Base-by-base conservation (phyloP, 64 coral and sea anemone genomes). In the Acropora tenuis region DNA sequence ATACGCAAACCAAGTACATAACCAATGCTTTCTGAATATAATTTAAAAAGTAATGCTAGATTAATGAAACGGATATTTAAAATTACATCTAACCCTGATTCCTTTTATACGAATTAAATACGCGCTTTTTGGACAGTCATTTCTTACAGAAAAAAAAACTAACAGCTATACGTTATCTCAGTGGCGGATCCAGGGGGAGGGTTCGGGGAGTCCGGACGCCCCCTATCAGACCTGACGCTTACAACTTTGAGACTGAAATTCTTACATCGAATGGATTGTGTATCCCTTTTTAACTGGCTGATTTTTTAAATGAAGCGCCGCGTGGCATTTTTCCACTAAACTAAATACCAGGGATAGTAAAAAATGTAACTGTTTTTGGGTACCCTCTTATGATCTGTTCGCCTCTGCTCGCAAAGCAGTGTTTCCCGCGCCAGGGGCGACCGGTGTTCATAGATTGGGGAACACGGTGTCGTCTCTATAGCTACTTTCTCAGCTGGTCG, bases 341-440 rank as follows among this genome's bases (percentile, higher is more conserved):
- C 85, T 88, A 88, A 88, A 75, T 88, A 16, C 85, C 85, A 74
- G 69, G 85, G 48, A 88, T 75, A 88, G 53, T 88, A 11, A 88
- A 75, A 88, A 88, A 75, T 75, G 61, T 45, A 68, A 71, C 72
- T 86, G 43, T 47, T 86, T 47, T 86, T 30, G 61, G 83, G 63
- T 86, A 72, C 83, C 63, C 61, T 86, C 63, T 71, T 86, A 86
- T 73, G 83, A 71, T 86, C 63, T 71, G 83, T 86, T 86, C 83
- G 83, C 47, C 83, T 86, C 83, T 69, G 7, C 83, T 86, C 63
- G 66, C 83, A 86, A 86, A 72, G 61, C 61, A 71, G 61, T 84
- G 10, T 68, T 68, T 60, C 81, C 58, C 57, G 13, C 78, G 78
- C 47, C 30, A 75, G 43, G 0, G 73, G 73, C 73, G 16, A 79